phyloP scores from a whole-genome alignment of 1,140 invertebrate species.

The Macrocentrus cingulum region DNA sequence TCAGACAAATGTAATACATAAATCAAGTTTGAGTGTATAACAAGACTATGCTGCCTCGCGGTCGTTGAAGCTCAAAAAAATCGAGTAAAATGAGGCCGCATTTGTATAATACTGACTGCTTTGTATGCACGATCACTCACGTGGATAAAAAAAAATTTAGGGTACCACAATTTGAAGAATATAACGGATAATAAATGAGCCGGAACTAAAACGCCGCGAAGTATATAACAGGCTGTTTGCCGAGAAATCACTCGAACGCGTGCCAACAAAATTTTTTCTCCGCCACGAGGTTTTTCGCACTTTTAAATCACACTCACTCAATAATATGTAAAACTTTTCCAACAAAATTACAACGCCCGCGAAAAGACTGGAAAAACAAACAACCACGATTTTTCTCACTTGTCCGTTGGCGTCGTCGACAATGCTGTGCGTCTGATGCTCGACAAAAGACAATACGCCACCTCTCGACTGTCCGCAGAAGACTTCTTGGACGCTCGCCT shows the following conservation, averaged over 20 bases:
- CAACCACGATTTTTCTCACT: neutral
- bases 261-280: neutral
- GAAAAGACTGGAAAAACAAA: neutral
- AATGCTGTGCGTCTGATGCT: too few relatives aligned
- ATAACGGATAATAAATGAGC: constrained; percentile 5
- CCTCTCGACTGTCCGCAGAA: neutral
- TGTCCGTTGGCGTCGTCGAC: too few relatives aligned
- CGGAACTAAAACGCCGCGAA: constrained; percentile 4
- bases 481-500: constrained; percentile 12
- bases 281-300: neutral
- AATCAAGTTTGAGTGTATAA: too few relatives aligned
- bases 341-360: neutral
- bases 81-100: too few relatives aligned
- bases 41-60: too few relatives aligned
- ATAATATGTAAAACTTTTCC: too few relatives aligned
- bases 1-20: too few relatives aligned
- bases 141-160: too few relatives aligned
- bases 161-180: too few relatives aligned
- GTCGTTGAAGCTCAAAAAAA: too few relatives aligned
- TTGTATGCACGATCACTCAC: too few relatives aligned
- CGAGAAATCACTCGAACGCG: constrained; percentile 4
- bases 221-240: constrained; percentile 17
- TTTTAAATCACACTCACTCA: constrained; percentile 5
- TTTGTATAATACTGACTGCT: too few relatives aligned
- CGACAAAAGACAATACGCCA: neutral